Evolutionary conservation across 2,797 vertebrate species (phyloP).

Genomic region (Chelidonichthys spinosus): DNA sequence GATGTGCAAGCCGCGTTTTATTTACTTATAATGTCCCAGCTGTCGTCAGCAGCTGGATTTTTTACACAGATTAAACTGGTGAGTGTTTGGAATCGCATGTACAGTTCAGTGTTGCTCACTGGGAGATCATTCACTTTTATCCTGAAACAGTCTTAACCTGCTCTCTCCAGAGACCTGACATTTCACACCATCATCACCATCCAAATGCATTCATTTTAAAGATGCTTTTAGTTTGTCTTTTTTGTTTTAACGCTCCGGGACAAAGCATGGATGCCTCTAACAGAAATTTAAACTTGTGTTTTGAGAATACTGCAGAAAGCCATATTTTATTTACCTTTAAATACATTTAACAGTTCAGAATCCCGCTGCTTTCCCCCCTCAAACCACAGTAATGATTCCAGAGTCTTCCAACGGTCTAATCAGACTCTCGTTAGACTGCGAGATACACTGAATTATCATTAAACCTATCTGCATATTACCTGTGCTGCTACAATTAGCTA

Average conservation of each 20-base stretch:
- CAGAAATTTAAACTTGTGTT: conserved; percentile 9
- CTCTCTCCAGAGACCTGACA: neutral
- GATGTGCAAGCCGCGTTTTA: conserved; percentile 59
- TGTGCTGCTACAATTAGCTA: conserved; percentile 76
- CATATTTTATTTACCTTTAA: conserved; percentile 29
- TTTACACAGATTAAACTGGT: conserved; percentile 58
- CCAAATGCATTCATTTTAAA: neutral
- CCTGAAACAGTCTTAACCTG: neutral
- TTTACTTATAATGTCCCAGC: conserved; percentile 71
- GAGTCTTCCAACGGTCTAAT: conserved; percentile 69
- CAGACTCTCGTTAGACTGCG: conserved; percentile 69
- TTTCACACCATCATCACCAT: neutral
- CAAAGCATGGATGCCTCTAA: neutral
- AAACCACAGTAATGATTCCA: conserved; percentile 59
- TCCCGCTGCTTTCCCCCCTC: conserved; percentile 30
- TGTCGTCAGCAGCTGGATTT: conserved; percentile 73
- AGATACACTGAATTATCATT: conserved; percentile 79
- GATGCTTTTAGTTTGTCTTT: neutral
- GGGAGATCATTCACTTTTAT: conserved; percentile 15
- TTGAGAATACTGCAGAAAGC: conserved; percentile 9
- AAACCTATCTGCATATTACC: conserved; percentile 80
- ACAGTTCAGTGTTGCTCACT: conserved; percentile 42
- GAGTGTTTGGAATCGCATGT: conserved; percentile 49
- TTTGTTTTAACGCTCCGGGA: neutral
- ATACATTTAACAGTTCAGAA: conserved; percentile 6